Evolutionary conservation across 2,797 vertebrate genomes (phyloP), one percentile per base, ranked within the genome.

Genomic region (Bufotes viridis): DNA sequence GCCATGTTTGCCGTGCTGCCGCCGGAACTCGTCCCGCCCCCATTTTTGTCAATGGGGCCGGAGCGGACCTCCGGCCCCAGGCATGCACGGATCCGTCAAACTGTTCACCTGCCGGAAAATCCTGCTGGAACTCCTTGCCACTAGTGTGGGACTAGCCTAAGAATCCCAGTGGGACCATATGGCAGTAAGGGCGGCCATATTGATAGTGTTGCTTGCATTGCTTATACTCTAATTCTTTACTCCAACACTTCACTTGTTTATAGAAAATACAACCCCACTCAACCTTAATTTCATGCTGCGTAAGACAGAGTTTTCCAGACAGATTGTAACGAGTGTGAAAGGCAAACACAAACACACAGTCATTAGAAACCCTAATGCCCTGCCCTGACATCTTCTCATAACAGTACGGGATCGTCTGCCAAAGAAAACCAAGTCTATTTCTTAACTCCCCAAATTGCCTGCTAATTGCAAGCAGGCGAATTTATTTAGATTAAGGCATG

Each of bases 321-420:
- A 75, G n/a, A 88, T 57, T 74, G 75, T 75, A 83, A 78, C 26
- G 22, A 89, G 65, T 84, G 88, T 80, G 85, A 89, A 87, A 84
- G n/a, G 65, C 22, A 88, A 88, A 88, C 87, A 82, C 79, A 90
- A 90, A 90, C 90, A 88, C 87, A 91, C 86, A 89, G 91, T 93
- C 90, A 93, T 94, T 93, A 93, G 93, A 89, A 76, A 90, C 90
- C 91, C 93, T 93, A 92, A 94, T 93, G 92, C 90, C 90, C 91
- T 86, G 83, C 88, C 90, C 90, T 93, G 91, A 94, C 93, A 90
- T 93, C 92, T 92, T 92, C 91, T 91, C 92, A 93, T 93, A 87
- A 93, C 92, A 92, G 92, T 90, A 86, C 82, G 89, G 75, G 87
- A 92, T 93, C 89, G 84, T 86, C 78, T 92, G 90, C 90, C 91